These are phyloP conservation scores for Venustoraphidia nigricollis DNA, from an alignment of 2,888 invertebrate species.

Conservation along the genomic window DNA sequence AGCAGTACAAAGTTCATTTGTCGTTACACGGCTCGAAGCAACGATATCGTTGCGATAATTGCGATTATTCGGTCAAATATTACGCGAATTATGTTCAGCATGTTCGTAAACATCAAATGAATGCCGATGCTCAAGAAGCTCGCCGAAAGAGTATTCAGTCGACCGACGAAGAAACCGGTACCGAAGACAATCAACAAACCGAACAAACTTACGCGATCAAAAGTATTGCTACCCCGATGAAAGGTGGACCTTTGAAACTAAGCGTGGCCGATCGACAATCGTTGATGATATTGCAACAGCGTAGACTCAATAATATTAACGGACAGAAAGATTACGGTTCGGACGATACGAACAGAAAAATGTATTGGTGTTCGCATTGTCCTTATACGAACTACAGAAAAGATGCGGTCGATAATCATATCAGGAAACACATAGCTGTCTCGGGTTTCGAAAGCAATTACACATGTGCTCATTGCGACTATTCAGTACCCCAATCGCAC, in stretches of 20 bases:
- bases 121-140: constrained; percentile 47
- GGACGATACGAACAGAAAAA: constrained; percentile 38
- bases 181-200: constrained; percentile 17
- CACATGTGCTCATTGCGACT: constrained; percentile 70
- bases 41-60: constrained; percentile 65
- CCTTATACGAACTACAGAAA: constrained; percentile 62
- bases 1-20: constrained; percentile 70
- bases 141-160: constrained; percentile 23
- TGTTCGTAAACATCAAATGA: constrained; percentile 60
- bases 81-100: constrained; percentile 75
- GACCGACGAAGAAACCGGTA: constrained; percentile 21
- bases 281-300: constrained; percentile 37
- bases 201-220: constrained; percentile 12
- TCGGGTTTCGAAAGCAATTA: constrained; percentile 40
- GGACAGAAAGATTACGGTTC: constrained; percentile 26
- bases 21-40: constrained; percentile 72
- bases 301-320: constrained; percentile 26
- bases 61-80: constrained; percentile 80
- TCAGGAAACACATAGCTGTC: constrained; percentile 51
- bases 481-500: constrained; percentile 57
- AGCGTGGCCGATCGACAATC: constrained; percentile 47
- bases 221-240: constrained; percentile 21
- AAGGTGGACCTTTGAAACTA: constrained; percentile 35
- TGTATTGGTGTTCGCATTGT: constrained; percentile 58
- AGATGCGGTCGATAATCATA: constrained; percentile 60